phyloP scores from a whole-genome alignment of 2,888 invertebrate species.

The Chaetogeoica ovagalla region DNA sequence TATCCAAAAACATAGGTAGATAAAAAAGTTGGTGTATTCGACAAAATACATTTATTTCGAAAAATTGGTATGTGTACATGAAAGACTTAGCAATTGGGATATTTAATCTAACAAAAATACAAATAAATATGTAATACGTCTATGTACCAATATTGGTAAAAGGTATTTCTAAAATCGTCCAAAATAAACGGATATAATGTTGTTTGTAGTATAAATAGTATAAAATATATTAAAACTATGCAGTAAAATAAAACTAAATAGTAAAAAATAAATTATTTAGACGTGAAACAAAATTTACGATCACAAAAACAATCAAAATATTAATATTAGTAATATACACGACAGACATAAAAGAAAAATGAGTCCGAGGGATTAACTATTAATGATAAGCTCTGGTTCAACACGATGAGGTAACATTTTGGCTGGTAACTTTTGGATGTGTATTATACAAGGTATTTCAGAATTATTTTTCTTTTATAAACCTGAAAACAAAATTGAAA shows the following conservation, averaged over 20 bases:
- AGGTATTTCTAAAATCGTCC: too few relatives aligned
- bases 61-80: too few relatives aligned
- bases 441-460: background rate
- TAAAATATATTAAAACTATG: background rate
- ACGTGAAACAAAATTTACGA: too few relatives aligned
- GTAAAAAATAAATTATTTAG: background rate
- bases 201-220: background rate
- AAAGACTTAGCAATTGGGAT: too few relatives aligned
- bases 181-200: background rate
- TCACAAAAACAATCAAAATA: too few relatives aligned
- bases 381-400: background rate
- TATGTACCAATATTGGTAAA: too few relatives aligned
- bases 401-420: background rate
- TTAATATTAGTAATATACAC: background rate
- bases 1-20: too few relatives aligned
- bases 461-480: slow-evolving; percentile 25
- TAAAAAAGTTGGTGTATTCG: too few relatives aligned
- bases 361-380: background rate
- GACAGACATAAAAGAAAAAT: background rate
- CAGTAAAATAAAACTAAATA: background rate
- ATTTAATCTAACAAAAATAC: too few relatives aligned
- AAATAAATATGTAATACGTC: too few relatives aligned
- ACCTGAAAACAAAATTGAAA: slow-evolving; percentile 20
- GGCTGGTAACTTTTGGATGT: background rate
- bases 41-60: too few relatives aligned